Evolutionary conservation across 2,797 vertebrate species (phyloP).

Genomic region (Ctenopoma kingsleyae): DNA sequence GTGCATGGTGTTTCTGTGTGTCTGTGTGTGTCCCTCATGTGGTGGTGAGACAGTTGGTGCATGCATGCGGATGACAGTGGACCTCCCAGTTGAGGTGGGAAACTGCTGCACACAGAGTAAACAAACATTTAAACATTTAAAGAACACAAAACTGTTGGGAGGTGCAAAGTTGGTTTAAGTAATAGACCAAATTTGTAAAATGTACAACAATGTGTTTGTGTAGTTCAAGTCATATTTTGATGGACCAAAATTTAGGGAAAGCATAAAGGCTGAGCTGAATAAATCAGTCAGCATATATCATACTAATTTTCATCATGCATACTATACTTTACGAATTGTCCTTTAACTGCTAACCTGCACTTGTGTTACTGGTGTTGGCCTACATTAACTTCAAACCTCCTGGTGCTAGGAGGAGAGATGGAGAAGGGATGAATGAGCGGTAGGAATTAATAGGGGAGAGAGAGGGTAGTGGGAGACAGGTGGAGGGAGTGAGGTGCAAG

Average conservation of each 20-base stretch:
- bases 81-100: conserved; percentile 48
- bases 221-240: no score
- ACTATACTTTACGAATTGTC: conserved; percentile 29
- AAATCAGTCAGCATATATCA: no score
- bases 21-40: conserved; percentile 18
- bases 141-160: not conserved
- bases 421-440: conserved; percentile 4
- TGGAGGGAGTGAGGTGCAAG: conserved; percentile 1
- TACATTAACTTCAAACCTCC: conserved; percentile 45
- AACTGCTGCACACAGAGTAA: conserved; percentile 41
- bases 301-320: not conserved
- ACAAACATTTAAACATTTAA: no score
- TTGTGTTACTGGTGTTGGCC: conserved; percentile 40
- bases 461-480: not conserved
- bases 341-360: conserved; percentile 32
- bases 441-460: conserved; percentile 7
- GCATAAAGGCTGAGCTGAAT: not conserved
- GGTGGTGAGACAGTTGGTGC: conserved; percentile 1
- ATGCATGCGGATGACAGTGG: conserved; percentile 22
- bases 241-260: not conserved
- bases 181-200: not conserved
- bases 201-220: not conserved
- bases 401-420: conserved; percentile 12
- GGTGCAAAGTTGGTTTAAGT: not conserved
- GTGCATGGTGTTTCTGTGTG: conserved; percentile 22